Conservation (phyloP, 2,113 vertebrate species). For the Gallinago undulata region DNA sequence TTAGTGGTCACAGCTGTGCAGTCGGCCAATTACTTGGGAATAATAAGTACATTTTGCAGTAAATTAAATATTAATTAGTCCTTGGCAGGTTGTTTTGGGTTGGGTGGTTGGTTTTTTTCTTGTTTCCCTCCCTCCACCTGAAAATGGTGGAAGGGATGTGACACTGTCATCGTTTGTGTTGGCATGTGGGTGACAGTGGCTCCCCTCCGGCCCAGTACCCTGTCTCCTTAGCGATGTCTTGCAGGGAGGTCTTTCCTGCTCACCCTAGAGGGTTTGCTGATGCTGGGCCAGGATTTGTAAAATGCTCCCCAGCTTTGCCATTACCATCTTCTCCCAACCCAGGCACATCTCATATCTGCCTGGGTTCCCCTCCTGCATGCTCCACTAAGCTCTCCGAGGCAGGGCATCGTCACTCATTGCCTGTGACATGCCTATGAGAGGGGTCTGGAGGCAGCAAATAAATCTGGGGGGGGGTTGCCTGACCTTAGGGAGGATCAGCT, state of each 20-base stretch:
- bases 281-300: not conserved
- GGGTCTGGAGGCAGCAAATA: not conserved
- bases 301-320: not conserved
- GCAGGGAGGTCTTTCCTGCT: not conserved
- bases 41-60: constrained; percentile 79
- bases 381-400: not conserved
- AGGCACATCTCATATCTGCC: rapidly evolving
- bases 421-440: not conserved
- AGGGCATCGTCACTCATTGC: not conserved
- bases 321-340: not conserved
- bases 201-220: not conserved
- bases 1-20: constrained; percentile 77
- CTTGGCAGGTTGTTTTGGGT: constrained; percentile 52
- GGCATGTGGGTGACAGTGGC: not conserved
- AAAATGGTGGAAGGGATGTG: not conserved
- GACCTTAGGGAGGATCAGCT: not conserved
- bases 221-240: not conserved
- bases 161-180: not conserved
- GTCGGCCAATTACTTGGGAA: constrained; percentile 72
- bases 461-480: not conserved
- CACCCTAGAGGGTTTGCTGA: not conserved
- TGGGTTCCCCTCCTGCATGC: not conserved
- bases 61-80: constrained; percentile 82
- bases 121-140: constrained; percentile 1
- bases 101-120: not conserved